Evolutionary conservation across 2,888 invertebrate species (phyloP), one percentile per base, ranked within the genome.

Genomic region (Sminthurinus aureus): DNA sequence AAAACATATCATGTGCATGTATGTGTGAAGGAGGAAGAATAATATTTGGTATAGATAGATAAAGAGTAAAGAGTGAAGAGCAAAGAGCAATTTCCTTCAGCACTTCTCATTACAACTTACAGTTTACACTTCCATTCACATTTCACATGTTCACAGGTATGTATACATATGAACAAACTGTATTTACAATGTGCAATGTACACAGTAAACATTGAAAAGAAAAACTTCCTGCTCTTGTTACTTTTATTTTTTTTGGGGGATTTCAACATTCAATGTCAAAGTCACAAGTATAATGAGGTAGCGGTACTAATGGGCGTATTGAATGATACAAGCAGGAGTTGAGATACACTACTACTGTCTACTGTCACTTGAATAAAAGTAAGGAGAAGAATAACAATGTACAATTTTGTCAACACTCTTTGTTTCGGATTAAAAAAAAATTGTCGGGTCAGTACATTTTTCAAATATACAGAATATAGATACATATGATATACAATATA

Each of bases 401-500:
- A 66, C 66, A 26, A 66, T 66, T 22, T 66, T 66, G 66, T 24
- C 26, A 66, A 15, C 38, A 66, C 38, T 11, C 66, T 64, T 78
- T 71, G 52, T 52, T 20, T 51, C 22, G 24, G 50, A 20, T 69
- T 11, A 38, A 69, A 71, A 71, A 71, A 18, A 58, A 24, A 69
- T 67, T 80, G 71, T 80, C 71, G 79, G 50, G 80, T 80, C 80
- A 80, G 71, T 52, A 80, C 13, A 79, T 79, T 79, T 80, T 73
- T 3, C 20, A 1, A 78, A 38, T 26, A 66, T 66, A 38, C 38
- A 38, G n/a, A n/a, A n/a, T n/a, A n/a, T n/a, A n/a, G n/a, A n/a
- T n/a, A n/a, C n/a, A n/a, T n/a, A n/a, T n/a, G n/a, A n/a, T n/a
- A n/a, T n/a, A n/a, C n/a, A n/a, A n/a, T 38, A 38, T 6, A 38